phyloP scores from a whole-genome alignment of 2,888 invertebrate genomes.

The Trissolcus japonicus region DNA sequence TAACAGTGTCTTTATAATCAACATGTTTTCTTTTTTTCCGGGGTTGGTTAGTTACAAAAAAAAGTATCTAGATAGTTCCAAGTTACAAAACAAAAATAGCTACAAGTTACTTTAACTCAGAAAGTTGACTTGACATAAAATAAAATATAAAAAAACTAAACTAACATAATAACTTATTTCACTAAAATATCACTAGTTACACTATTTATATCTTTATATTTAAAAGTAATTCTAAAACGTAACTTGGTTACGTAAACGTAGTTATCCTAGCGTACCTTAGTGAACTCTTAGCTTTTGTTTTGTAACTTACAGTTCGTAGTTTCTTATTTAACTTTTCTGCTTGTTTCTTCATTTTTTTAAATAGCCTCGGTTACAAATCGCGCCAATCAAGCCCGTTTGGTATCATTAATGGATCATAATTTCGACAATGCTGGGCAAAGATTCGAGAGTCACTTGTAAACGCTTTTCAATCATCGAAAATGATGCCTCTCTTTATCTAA shows the following conservation, averaged over 20 bases:
- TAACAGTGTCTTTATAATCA: slow-evolving; percentile 1
- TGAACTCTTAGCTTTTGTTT: too few species aligned
- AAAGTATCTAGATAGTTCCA: too few species aligned
- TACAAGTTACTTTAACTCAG: too few species aligned
- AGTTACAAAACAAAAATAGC: too few species aligned
- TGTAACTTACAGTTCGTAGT: too few species aligned
- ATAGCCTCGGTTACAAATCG: slow-evolving; percentile 17
- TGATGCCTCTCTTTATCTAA: slow-evolving; percentile 13
- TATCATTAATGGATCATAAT: slow-evolving; percentile 22
- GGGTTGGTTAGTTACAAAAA: too few species aligned
- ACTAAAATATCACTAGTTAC: not conserved
- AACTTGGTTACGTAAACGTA: too few species aligned
- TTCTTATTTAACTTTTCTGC: not conserved
- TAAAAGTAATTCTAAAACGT: too few species aligned
- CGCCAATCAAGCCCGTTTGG: slow-evolving; percentile 8
- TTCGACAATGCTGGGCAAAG: slow-evolving; percentile 32
- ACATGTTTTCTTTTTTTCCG: too few species aligned
- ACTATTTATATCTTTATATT: too few species aligned
- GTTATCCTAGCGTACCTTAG: too few species aligned
- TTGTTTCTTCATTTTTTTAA: not conserved
- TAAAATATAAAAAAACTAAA: not conserved
- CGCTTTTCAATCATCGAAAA: slow-evolving; percentile 13
- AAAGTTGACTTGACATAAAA: too few species aligned
- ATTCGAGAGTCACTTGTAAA: slow-evolving; percentile 47
- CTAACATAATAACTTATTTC: not conserved